phyloP scores from a whole-genome alignment of 2,797 vertebrate genomes.

The Naso thynnoides region DNA sequence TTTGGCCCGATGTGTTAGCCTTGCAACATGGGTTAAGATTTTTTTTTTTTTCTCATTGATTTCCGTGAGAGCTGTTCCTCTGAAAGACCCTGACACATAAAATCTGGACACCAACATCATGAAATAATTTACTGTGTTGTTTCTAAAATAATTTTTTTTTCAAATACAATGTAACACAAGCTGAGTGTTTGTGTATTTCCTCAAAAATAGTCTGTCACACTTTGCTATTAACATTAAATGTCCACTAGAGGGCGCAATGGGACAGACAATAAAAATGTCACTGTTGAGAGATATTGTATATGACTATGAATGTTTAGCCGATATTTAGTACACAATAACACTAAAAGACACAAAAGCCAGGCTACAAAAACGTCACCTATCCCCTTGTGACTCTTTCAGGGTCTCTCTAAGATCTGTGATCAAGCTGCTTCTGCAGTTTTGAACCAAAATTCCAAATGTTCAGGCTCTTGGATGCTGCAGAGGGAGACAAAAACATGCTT shows the following conservation, averaged over 20 bases:
- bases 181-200: neutral
- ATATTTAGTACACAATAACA: neutral
- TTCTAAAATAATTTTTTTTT: neutral
- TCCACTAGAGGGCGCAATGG: constrained; percentile 30
- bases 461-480: neutral
- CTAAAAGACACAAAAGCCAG: neutral
- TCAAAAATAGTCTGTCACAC: neutral
- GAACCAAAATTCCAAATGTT: neutral
- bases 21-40: too few species aligned
- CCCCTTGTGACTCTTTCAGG: neutral
- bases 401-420: neutral
- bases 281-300: neutral
- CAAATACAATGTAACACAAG: neutral
- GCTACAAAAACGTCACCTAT: too few species aligned
- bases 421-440: neutral
- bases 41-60: too few species aligned
- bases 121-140: neutral
- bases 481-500: neutral
- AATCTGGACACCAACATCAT: neutral
- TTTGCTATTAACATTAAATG: neutral
- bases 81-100: neutral
- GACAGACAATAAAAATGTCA: constrained; percentile 1
- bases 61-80: too few species aligned
- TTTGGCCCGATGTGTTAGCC: too few species aligned
- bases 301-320: neutral